phyloP scores from a whole-genome alignment of 2,888 invertebrate genomes.

The Ormyrus thymus region DNA sequence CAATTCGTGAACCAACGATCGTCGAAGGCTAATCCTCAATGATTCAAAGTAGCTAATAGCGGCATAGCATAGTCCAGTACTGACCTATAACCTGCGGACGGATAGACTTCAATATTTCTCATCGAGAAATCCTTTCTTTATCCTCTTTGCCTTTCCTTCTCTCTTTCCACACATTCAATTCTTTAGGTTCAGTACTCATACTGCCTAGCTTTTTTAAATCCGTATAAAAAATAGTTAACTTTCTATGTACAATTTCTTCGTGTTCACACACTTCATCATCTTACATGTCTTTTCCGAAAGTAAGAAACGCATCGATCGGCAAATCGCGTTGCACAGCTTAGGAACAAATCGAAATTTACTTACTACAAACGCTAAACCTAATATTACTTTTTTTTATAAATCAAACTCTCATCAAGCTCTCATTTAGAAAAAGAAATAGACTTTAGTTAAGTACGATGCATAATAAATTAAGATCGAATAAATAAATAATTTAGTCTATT shows the following conservation, averaged over 20 bases:
- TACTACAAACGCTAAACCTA: constrained; percentile 24
- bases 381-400: constrained; percentile 36
- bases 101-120: constrained; percentile 64
- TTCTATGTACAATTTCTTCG: constrained; percentile 55
- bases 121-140: constrained; percentile 53
- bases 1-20: constrained; percentile 21
- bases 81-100: constrained; percentile 75
- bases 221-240: constrained; percentile 72
- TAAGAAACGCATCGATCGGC: constrained; percentile 48
- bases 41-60: constrained; percentile 62
- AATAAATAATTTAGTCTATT: neutral
- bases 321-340: constrained; percentile 59
- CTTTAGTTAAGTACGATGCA: too few relatives aligned
- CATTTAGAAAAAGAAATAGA: neutral
- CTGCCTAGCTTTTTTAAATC: constrained; percentile 66
- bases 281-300: constrained; percentile 51
- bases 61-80: constrained; percentile 75
- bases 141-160: constrained; percentile 39
- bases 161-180: constrained; percentile 61
- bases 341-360: constrained; percentile 23
- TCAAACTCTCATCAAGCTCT: too few relatives aligned
- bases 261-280: constrained; percentile 57
- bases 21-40: constrained; percentile 49
- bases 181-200: constrained; percentile 72
- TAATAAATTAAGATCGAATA: too few relatives aligned